Conservation (phyloP, 2,797 vertebrate genomes). For the Pipistrellus nathusii region DNA sequence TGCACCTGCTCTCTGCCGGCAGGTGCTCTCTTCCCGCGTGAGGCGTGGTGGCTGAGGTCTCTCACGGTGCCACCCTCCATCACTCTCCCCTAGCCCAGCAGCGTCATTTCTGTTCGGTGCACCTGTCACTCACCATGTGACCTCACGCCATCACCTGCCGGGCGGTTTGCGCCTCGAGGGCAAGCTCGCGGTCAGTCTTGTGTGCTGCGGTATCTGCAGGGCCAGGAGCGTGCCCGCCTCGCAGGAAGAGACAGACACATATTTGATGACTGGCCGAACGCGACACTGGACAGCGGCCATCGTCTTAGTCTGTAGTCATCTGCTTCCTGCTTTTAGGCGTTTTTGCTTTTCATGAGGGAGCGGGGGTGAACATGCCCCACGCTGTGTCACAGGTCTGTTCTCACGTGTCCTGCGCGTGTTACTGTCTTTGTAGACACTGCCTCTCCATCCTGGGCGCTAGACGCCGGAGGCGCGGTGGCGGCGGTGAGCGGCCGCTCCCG, state of each 20-base stretch:
- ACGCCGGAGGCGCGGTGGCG: background rate
- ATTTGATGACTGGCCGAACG: fast-evolving
- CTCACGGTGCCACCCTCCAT: background rate
- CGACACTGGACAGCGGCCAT: fast-evolving
- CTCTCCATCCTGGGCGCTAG: background rate
- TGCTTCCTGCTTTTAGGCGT: background rate
- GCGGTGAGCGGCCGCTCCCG: fast-evolving
- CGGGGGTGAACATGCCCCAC: fast-evolving
- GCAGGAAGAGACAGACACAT: background rate
- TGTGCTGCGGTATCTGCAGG: background rate
- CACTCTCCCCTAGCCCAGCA: fast-evolving
- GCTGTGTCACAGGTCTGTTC: background rate
- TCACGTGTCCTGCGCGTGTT: background rate
- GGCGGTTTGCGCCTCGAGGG: background rate
- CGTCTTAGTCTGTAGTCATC: too few species aligned
- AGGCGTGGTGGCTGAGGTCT: background rate
- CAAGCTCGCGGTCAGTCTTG: fast-evolving
- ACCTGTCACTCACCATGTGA: background rate
- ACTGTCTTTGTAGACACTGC: background rate
- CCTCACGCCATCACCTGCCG: fast-evolving
- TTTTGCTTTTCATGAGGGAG: background rate
- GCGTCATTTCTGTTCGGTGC: too few species aligned
- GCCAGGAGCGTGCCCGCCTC: background rate
- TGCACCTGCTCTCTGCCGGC: background rate
- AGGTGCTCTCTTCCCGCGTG: too few species aligned